Conservation (phyloP, 2,113 vertebrate species). For the Delphinus delphis region DNA sequence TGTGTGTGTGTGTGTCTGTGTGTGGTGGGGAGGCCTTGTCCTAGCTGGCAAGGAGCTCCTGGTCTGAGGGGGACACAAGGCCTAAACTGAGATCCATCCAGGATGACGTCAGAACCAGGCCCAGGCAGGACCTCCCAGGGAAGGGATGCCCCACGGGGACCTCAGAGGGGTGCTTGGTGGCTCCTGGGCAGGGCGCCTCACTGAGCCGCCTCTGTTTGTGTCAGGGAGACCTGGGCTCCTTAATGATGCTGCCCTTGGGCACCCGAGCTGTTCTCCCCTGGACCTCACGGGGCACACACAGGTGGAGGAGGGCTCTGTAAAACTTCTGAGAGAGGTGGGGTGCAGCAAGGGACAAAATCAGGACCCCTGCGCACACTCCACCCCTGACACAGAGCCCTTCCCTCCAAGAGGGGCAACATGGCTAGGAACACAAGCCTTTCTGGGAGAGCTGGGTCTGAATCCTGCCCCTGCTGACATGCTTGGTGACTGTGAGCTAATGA, state of each 20-base stretch:
- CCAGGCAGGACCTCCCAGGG: background rate
- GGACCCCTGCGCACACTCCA: rapidly evolving
- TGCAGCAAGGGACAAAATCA: background rate
- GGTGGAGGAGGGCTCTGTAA: background rate
- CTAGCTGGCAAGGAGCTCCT: background rate
- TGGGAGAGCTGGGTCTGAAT: background rate
- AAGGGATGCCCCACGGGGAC: background rate
- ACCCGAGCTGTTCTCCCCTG: background rate
- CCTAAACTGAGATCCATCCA: background rate
- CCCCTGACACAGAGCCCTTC: background rate
- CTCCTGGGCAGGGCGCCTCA: too few species aligned
- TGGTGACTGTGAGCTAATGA: background rate
- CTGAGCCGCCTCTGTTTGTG: too few species aligned
- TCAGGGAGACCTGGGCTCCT: background rate
- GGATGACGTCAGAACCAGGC: background rate
- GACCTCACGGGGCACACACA: background rate
- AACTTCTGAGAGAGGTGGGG: too few species aligned
- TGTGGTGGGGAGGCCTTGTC: background rate
- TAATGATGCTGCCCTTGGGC: rapidly evolving
- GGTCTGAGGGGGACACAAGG: background rate
- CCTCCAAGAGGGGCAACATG: rapidly evolving
- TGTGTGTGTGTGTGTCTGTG: background rate
- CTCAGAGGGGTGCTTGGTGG: background rate
- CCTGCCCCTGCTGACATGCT: rapidly evolving
- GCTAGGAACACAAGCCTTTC: background rate